Conservation (phyloP, 2,888 invertebrate species). For the Synergus laeviventris region DNA sequence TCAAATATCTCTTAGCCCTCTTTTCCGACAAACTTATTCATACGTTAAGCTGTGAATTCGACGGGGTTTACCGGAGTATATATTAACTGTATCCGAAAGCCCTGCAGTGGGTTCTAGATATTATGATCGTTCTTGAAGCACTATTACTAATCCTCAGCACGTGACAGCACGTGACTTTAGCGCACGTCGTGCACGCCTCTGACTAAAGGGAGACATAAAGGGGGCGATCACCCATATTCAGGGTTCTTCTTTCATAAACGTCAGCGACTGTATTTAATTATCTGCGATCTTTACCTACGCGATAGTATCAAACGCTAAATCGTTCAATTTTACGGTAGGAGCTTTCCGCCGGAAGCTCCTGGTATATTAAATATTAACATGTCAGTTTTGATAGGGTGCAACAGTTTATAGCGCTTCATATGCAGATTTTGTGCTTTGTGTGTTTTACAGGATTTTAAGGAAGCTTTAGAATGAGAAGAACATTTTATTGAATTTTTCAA, state of each 20-base stretch:
- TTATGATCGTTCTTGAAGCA: slow-evolving; percentile 71
- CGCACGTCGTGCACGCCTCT: slow-evolving; percentile 59
- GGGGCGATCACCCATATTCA: slow-evolving; percentile 55
- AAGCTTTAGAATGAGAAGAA: too few relatives aligned
- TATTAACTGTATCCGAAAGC: slow-evolving; percentile 72
- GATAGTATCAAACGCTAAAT: slow-evolving; percentile 35
- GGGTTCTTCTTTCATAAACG: slow-evolving; percentile 57
- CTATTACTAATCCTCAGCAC: slow-evolving; percentile 74
- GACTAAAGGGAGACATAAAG: slow-evolving; percentile 50
- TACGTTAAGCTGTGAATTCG: slow-evolving; percentile 61
- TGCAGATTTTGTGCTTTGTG: background rate
- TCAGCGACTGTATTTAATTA: slow-evolving; percentile 56
- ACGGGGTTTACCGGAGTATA: slow-evolving; percentile 69
- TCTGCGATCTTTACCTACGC: slow-evolving; percentile 16
- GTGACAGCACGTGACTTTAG: slow-evolving; percentile 68
- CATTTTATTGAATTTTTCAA: too few relatives aligned
- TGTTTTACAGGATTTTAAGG: background rate
- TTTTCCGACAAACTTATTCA: slow-evolving; percentile 58
- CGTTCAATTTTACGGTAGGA: slow-evolving; percentile 32
- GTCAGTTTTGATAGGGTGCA: background rate
- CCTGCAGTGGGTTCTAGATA: slow-evolving; percentile 66
- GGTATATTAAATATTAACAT: slow-evolving; percentile 29
- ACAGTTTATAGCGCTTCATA: too few relatives aligned
- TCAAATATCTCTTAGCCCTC: slow-evolving; percentile 64
- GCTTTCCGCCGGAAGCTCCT: slow-evolving; percentile 30